Percentiles rank a stretch among this genome's conserved stretches.
Conservation (phyloP, 2,888 invertebrate species). For the Cheilosia scutellata region DNA sequence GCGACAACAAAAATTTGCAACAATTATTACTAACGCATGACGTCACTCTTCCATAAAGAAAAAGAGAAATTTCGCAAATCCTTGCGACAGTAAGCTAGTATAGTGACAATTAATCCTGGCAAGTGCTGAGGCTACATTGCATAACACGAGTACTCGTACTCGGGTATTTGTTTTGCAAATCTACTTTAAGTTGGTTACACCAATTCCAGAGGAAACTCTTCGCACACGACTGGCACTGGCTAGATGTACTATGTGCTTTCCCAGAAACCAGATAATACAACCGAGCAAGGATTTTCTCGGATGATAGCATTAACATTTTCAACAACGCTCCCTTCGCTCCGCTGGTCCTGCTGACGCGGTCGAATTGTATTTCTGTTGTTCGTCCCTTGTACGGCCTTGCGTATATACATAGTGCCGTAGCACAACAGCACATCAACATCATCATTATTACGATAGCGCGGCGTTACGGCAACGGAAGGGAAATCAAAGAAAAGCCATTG, state of each 20-base stretch:
- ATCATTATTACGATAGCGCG: slow-evolving; percentile 17
- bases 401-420: slow-evolving; percentile 31
- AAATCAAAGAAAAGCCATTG: slow-evolving; percentile 14
- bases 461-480: neutral
- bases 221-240: neutral
- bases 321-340: neutral
- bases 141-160: slow-evolving; percentile 25
- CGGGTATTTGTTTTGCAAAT: slow-evolving; percentile 29
- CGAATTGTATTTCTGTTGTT: slow-evolving; percentile 38
- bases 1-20: slow-evolving; percentile 25
- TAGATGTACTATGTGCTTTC: slow-evolving; percentile 14
- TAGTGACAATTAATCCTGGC: slow-evolving; percentile 26
- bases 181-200: slow-evolving; percentile 55
- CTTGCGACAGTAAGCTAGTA: slow-evolving; percentile 42
- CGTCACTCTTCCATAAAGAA: slow-evolving; percentile 29
- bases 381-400: slow-evolving; percentile 29
- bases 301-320: slow-evolving; percentile 57
- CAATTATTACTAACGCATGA: slow-evolving; percentile 47
- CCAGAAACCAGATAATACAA: slow-evolving; percentile 51
- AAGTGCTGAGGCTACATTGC: neutral
- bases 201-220: slow-evolving; percentile 48
- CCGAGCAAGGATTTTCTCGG: slow-evolving; percentile 58
- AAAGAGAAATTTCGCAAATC: slow-evolving; percentile 29
- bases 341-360: neutral
- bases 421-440: slow-evolving; percentile 36